Evolutionary conservation across 2,797 vertebrate genomes (phyloP).

Genomic region (Eospalax fontanierii): DNA sequence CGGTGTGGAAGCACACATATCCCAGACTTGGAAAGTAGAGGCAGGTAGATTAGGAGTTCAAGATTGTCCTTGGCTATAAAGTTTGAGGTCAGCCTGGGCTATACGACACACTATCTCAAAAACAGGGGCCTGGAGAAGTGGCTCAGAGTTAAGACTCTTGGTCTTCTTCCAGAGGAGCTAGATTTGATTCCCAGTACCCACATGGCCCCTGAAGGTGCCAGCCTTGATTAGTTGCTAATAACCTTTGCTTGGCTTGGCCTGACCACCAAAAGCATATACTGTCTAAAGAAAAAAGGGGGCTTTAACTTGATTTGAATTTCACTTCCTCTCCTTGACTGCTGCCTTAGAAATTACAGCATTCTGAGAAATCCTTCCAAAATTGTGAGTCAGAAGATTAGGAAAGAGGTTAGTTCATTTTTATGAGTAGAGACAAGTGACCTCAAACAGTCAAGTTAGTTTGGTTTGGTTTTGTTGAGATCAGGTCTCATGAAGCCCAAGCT

Average conservation of each 20-base stretch:
- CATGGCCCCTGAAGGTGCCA: too few species aligned
- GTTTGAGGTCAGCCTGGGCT: neutral
- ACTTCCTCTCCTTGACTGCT: conserved; percentile 33
- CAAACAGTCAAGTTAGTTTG: neutral
- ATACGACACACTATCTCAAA: neutral
- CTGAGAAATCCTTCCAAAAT: conserved; percentile 32
- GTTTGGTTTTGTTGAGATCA: neutral
- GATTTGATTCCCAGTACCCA: too few species aligned
- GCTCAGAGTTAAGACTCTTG: too few species aligned
- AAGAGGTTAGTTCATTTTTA: neutral
- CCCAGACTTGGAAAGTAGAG: neutral
- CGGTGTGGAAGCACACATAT: neutral
- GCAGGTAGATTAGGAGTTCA: neutral
- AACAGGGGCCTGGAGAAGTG: neutral
- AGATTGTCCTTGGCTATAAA: neutral
- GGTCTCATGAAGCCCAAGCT: neutral
- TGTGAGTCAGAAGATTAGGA: neutral
- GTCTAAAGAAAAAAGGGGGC: neutral
- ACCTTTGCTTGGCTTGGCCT: too few species aligned
- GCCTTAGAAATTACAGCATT: conserved; percentile 27
- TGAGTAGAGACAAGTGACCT: neutral
- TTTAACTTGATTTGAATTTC: neutral
- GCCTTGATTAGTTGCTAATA: neutral
- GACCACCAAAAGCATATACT: neutral
- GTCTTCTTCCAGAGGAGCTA: too few species aligned